Percentiles rank a stretch among this genome's conserved stretches.
Evolutionary conservation across 2,888 invertebrate species (phyloP).

Genomic region (Tuberolachnus salignus): DNA sequence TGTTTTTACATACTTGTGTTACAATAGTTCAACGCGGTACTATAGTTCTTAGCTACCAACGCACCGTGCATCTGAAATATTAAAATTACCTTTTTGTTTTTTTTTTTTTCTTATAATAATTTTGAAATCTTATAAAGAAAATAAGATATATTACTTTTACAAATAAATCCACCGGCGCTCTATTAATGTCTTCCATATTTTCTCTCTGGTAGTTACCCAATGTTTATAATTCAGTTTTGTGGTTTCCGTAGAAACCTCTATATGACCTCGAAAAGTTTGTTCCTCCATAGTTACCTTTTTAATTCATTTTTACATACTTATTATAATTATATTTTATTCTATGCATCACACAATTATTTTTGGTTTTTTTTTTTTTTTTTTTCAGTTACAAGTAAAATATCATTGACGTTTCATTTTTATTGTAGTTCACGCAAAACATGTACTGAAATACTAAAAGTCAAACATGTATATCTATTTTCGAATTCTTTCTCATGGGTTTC

Average conservation of each 20-base stretch:
- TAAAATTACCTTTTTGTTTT: conserved; percentile 17
- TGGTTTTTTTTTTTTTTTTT: too few relatives aligned
- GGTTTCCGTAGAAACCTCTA: conserved; percentile 19
- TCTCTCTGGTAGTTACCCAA: not conserved
- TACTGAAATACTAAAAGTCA: too few relatives aligned
- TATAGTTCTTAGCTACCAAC: conserved; percentile 30
- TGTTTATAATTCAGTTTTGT: not conserved
- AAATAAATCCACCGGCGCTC: conserved; percentile 41
- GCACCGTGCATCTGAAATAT: conserved; percentile 44
- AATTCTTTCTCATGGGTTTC: too few relatives aligned
- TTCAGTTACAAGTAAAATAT: too few relatives aligned
- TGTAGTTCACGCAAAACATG: too few relatives aligned
- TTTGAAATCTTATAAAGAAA: too few relatives aligned
- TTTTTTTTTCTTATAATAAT: not conserved
- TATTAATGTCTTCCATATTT: conserved; percentile 6
- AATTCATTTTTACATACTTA: too few relatives aligned
- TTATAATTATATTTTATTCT: too few relatives aligned
- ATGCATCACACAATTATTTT: too few relatives aligned
- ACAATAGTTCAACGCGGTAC: conserved; percentile 33
- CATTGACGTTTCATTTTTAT: too few relatives aligned
- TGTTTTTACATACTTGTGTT: conserved; percentile 25
- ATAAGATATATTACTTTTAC: conserved; percentile 43
- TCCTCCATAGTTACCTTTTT: too few relatives aligned
- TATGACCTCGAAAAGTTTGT: not conserved
- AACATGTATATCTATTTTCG: too few relatives aligned